phyloP scores from a whole-genome alignment of 2,888 invertebrate species.

The Protodeltote pygarga region DNA sequence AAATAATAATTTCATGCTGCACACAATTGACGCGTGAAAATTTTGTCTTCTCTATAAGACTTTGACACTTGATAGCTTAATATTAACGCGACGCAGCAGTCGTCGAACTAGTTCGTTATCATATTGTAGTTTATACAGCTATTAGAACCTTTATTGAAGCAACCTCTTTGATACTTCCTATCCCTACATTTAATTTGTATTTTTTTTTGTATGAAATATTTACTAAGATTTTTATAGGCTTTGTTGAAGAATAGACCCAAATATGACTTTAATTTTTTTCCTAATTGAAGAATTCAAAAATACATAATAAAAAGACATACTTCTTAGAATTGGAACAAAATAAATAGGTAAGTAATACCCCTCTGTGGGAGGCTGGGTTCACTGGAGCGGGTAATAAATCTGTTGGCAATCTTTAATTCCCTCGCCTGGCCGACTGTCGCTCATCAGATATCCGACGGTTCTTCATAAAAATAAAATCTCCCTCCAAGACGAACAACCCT shows the following conservation, averaged over 20 bases:
- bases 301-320: slow-evolving; percentile 26
- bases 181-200: too few relatives aligned
- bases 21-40: too few relatives aligned
- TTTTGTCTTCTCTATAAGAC: too few relatives aligned
- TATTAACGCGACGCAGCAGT: too few relatives aligned
- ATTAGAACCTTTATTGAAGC: too few relatives aligned
- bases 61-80: too few relatives aligned
- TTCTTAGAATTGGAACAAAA: slow-evolving; percentile 39
- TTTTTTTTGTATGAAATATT: neutral
- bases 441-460: slow-evolving; percentile 61
- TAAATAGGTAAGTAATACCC: slow-evolving; percentile 64
- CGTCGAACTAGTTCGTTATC: too few relatives aligned
- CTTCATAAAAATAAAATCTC: slow-evolving; percentile 69
- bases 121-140: too few relatives aligned
- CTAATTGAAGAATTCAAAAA: slow-evolving; percentile 25
- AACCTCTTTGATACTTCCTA: too few relatives aligned
- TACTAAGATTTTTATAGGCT: neutral
- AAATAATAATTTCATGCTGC: too few relatives aligned
- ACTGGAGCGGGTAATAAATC: slow-evolving; percentile 84
- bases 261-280: neutral
- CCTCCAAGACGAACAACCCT: slow-evolving; percentile 56
- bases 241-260: neutral
- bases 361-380: slow-evolving; percentile 70
- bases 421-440: slow-evolving; percentile 51
- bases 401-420: slow-evolving; percentile 86